A percentile compares a stretch with the other conserved stretches of the same genome.
Conservation (phyloP, 2,888 invertebrate species). For the Scaptomyza caliginosa region DNA sequence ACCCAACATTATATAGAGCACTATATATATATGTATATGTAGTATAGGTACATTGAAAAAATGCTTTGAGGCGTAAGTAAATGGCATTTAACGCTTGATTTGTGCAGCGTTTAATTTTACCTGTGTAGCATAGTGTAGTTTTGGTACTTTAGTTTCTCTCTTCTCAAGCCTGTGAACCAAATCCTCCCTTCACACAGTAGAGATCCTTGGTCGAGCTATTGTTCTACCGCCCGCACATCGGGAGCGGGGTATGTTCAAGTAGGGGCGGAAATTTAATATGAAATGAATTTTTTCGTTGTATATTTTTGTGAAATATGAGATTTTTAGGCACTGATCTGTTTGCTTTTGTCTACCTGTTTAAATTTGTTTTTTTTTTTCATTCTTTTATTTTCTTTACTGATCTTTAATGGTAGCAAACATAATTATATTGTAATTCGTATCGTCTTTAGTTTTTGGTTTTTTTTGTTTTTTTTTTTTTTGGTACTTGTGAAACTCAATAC, state of each 20-base stretch:
- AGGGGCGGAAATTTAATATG: conserved; percentile 83
- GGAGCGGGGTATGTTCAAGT: conserved; percentile 50
- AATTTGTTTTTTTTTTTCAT: conserved; percentile 9
- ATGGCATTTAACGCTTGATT: conserved; percentile 81
- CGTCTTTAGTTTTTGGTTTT: conserved; percentile 20
- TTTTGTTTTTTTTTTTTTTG: no score
- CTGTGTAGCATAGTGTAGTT: conserved; percentile 20
- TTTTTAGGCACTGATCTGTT: conserved; percentile 57
- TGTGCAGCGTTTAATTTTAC: conserved; percentile 75
- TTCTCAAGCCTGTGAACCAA: conserved; percentile 19
- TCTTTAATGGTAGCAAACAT: conserved; percentile 20
- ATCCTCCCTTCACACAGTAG: conserved; percentile 30
- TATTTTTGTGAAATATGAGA: conserved; percentile 70
- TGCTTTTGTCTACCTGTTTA: conserved; percentile 56
- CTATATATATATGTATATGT: neutral
- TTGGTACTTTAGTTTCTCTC: conserved; percentile 51
- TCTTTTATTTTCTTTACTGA: conserved; percentile 7
- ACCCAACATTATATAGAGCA: conserved; percentile 8
- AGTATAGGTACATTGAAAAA: conserved; percentile 22
- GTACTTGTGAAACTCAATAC: conserved; percentile 60
- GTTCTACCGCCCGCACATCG: conserved; percentile 62
- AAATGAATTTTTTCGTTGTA: conserved; percentile 41
- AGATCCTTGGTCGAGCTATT: conserved; percentile 59
- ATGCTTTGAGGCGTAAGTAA: conserved; percentile 80
- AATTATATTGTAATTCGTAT: conserved; percentile 45